A percentile compares a stretch with the other conserved stretches of the same genome.
phyloP scores from a whole-genome alignment of 2,113 vertebrate species.

The Oxygymnocypris stewartii region DNA sequence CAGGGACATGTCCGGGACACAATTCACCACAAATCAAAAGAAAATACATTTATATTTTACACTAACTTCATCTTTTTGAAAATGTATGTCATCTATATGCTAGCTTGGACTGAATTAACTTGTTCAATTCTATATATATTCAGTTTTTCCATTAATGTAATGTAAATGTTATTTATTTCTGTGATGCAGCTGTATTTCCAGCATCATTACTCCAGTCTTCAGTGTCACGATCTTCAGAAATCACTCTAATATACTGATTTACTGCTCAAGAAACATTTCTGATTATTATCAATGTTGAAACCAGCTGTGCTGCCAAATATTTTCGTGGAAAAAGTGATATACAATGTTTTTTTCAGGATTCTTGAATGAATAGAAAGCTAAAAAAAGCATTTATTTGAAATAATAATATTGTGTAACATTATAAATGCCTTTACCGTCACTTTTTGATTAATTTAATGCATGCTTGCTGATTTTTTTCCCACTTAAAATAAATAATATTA shows the following conservation, averaged over 20 bases:
- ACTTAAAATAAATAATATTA: neutral
- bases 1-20: neutral
- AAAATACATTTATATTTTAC: neutral
- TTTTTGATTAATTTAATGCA: neutral
- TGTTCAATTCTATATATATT: neutral
- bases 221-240: neutral
- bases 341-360: neutral
- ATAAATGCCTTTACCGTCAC: neutral
- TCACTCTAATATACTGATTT: neutral
- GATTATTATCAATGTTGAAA: neutral
- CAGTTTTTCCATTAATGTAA: neutral
- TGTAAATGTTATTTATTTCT: neutral
- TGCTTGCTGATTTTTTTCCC: no score
- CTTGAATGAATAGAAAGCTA: neutral
- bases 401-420: neutral
- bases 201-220: neutral
- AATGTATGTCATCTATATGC: neutral
- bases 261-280: neutral
- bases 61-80: neutral
- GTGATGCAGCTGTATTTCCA: neutral
- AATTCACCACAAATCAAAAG: neutral
- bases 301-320: neutral
- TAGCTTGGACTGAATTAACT: neutral
- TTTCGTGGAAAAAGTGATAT: neutral
- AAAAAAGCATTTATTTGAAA: neutral